Conservation (phyloP, 2,113 vertebrate genomes). For the Anser cygnoides region DNA sequence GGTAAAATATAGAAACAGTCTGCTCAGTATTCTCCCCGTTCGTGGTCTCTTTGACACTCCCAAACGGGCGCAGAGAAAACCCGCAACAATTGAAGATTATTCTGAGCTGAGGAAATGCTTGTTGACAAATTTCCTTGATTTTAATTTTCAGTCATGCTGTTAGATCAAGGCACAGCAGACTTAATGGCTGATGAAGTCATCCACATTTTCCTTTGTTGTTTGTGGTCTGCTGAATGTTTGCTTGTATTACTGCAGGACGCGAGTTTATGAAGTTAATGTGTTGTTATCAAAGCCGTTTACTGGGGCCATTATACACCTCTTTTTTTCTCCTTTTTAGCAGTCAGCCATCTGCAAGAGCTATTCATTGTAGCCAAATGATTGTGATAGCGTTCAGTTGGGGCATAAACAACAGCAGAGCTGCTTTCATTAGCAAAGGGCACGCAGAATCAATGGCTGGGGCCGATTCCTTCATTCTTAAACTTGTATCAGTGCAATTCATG, state of each 20-base stretch:
- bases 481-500: neutral
- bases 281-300: slow-evolving; percentile 44
- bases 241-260: slow-evolving; percentile 35
- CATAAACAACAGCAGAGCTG: slow-evolving; percentile 20
- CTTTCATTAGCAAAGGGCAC: slow-evolving; percentile 5
- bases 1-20: neutral
- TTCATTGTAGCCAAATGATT: slow-evolving; percentile 26
- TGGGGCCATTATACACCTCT: slow-evolving; percentile 16
- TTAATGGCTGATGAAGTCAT: slow-evolving; percentile 52
- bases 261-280: slow-evolving; percentile 53
- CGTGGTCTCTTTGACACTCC: neutral
- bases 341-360: slow-evolving; percentile 41
- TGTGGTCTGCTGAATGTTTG: slow-evolving; percentile 37
- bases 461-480: neutral
- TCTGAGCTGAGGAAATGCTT: slow-evolving; percentile 51
- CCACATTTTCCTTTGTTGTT: slow-evolving; percentile 38
- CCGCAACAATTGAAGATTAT: slow-evolving; percentile 38
- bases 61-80: neutral
- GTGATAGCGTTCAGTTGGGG: neutral
- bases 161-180: slow-evolving; percentile 34
- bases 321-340: slow-evolving; percentile 10
- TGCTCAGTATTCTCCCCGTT: neutral
- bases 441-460: slow-evolving; percentile 1
- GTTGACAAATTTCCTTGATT: slow-evolving; percentile 57
- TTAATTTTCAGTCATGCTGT: slow-evolving; percentile 33